Evolutionary conservation across 2,797 vertebrate species (phyloP).

Genomic region (Austrolebias charrua): DNA sequence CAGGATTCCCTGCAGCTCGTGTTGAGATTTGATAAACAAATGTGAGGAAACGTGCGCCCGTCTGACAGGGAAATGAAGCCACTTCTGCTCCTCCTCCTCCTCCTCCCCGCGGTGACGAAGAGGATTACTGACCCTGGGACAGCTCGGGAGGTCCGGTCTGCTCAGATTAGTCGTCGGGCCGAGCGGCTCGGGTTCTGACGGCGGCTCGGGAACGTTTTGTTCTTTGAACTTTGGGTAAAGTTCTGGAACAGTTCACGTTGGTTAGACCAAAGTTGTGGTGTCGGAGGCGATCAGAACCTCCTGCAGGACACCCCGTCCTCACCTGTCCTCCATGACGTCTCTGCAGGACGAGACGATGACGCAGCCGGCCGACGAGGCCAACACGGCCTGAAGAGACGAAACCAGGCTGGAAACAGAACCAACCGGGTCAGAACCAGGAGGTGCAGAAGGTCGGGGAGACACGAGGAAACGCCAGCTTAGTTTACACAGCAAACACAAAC

Average conservation of each 20-base stretch:
- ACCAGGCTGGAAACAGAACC: constrained; percentile 43
- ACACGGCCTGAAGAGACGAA: constrained; percentile 64
- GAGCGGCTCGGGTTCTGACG: neutral
- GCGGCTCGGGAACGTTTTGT: too few relatives aligned
- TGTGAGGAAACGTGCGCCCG: neutral
- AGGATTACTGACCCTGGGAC: too few relatives aligned
- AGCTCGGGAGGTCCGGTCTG: too few relatives aligned
- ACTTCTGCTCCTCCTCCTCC: too few relatives aligned
- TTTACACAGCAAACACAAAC: neutral
- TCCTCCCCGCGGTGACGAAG: too few relatives aligned
- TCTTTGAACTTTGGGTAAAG: too few relatives aligned
- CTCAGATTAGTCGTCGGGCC: constrained; percentile 39
- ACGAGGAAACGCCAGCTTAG: too few relatives aligned
- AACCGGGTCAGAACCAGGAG: neutral
- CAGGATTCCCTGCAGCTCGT: constrained; percentile 16
- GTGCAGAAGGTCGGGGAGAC: neutral
- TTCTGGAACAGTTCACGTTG: too few relatives aligned
- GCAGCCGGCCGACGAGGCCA: constrained; percentile 51
- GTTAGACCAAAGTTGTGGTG: too few relatives aligned
- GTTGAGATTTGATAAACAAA: constrained; percentile 64
- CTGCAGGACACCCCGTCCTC: too few relatives aligned
- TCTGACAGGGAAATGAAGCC: constrained; percentile 66
- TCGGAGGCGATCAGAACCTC: too few relatives aligned
- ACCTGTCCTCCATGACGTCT: constrained; percentile 32
- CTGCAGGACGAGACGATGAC: constrained; percentile 57